These are phyloP conservation scores for Enteromius radiatus DNA, from an alignment of 2,797 vertebrate genomes.

Conservation along the genomic window DNA sequence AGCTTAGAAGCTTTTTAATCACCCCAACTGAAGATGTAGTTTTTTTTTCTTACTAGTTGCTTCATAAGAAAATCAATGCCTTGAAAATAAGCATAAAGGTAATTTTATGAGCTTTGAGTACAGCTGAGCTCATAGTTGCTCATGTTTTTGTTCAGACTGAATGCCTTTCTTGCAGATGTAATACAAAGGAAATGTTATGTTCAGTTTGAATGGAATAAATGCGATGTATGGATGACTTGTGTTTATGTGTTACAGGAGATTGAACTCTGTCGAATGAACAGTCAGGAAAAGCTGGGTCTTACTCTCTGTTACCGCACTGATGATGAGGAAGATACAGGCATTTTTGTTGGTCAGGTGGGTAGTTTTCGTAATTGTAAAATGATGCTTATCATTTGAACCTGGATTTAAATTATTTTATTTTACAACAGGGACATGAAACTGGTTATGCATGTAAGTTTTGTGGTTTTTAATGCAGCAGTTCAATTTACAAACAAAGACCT, in stretches of 20 bases:
- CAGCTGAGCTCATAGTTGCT: neutral
- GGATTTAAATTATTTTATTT: neutral
- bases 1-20: neutral
- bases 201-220: constrained; percentile 6
- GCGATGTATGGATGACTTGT: neutral
- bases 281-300: constrained; percentile 92
- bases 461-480: neutral
- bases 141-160: neutral
- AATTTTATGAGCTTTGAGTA: neutral
- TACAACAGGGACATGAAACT: no score
- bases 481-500: constrained; percentile 15
- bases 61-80: neutral
- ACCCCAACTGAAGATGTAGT: neutral
- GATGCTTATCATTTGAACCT: neutral
- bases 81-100: neutral
- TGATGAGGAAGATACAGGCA: constrained; percentile 91
- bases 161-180: neutral
- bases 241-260: constrained; percentile 82
- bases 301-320: constrained; percentile 96
- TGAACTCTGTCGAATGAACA: constrained; percentile 87
- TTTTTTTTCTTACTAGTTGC: neutral
- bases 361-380: neutral
- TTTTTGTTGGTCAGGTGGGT: constrained; percentile 93
- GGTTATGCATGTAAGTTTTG: neutral
- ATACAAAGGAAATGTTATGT: neutral